Evolutionary conservation across 92 coral and sea anemone species (phyloP), one percentile per base, ranked within the genome.

Genomic region (Montipora capitata): DNA sequence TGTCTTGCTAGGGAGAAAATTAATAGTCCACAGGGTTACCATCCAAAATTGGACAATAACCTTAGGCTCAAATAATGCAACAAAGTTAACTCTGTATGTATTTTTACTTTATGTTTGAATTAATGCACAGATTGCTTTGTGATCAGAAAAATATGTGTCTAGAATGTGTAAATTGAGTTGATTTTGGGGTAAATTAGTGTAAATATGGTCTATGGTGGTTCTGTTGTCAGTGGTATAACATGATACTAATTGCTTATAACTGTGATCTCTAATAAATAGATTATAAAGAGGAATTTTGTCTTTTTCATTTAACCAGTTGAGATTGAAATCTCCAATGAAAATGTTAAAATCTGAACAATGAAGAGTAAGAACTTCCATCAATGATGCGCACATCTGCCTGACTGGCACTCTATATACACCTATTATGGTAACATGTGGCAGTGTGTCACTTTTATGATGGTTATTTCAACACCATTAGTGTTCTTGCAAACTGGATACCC

Each of bases 191-290:
- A 63, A 63, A 63, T 63, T 63, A 16, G 68, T 63, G 38, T 63
- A 63, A 63, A 63, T 63, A 63, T 63, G 68, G 68, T 63, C 68
- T 63, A 63, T 63, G 68, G 68, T 63, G 68, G 68, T 63, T 63
- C 68, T 63, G 68, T 63, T 63, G 38, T 63, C 40, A 63, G 1
- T 63, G 68, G 40, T 63, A 63, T 18, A 63, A 3, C 3, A 0
- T 63, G 68, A n/a, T 63, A 63, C 39, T 63, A 63, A n/a, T 63
- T 63, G 68, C 40, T 9, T 63, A 5, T n/a, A 63, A 63, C 38
- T 63, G 38, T 56, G 61, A 56, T 56, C 61, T 56, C 11, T 56
- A 56, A 56, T 63, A 16, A 61, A 61, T 63, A 63, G 39, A 63
- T 63, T 63, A 63, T 16, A 4, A 63, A 59, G 66, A 54, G 59